Evolutionary conservation across 1,140 invertebrate species (phyloP).

Genomic region (Augochlora pura): DNA sequence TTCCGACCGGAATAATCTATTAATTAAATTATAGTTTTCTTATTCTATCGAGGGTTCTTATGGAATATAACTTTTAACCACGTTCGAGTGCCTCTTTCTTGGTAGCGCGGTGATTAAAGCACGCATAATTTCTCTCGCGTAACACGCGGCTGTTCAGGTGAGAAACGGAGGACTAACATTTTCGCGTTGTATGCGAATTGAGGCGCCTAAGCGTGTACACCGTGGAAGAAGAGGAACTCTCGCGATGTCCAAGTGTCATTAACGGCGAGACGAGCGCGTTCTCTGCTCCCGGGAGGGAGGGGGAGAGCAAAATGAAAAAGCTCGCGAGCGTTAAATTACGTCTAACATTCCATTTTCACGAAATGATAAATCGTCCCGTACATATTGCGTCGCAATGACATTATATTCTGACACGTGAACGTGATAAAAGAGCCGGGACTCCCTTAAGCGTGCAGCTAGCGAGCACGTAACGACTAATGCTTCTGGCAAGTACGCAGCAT

Average conservation of each 20-base stretch:
- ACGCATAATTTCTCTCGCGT: no score
- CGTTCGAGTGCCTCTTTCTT: no score
- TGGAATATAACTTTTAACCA: no score
- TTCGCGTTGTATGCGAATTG: not conserved
- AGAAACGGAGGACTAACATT: not conserved
- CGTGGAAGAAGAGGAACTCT: not conserved
- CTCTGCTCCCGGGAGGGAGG: not conserved
- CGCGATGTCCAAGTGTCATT: not conserved
- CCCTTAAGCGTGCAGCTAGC: constrained; percentile 2
- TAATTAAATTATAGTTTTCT: no score
- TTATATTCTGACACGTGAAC: constrained; percentile 28
- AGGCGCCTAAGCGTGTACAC: not conserved
- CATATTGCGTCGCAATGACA: constrained; percentile 12
- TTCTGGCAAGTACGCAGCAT: not conserved
- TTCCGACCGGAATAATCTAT: no score
- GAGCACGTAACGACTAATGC: constrained; percentile 26
- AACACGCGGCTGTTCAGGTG: no score
- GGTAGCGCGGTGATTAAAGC: no score
- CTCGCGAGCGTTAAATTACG: constrained; percentile 1
- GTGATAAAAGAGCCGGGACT: constrained; percentile 22
- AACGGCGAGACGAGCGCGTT: not conserved
- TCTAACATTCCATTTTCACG: constrained; percentile 6
- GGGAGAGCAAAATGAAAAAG: not conserved
- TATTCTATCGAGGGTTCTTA: no score
- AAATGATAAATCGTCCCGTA: constrained; percentile 27